Conservation (phyloP, 2,113 vertebrate species). For the Hystrix brachyura region DNA sequence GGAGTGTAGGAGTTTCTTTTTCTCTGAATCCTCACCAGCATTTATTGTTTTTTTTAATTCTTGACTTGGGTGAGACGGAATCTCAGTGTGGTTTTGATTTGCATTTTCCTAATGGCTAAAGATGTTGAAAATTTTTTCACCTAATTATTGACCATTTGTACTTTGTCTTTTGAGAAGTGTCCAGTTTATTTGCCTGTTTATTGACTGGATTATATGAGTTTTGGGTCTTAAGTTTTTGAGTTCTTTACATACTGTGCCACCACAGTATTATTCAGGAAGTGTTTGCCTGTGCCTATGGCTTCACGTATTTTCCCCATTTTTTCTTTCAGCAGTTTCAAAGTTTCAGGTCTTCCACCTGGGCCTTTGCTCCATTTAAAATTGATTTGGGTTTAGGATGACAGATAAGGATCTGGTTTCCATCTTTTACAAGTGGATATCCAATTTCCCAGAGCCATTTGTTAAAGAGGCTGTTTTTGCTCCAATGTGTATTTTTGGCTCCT, state of each 20-base stretch:
- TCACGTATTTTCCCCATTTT: background rate
- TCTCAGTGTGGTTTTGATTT: background rate
- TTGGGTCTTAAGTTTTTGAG: background rate
- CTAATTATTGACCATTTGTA: background rate
- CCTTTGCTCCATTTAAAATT: background rate
- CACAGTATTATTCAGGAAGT: background rate
- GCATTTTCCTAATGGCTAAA: background rate
- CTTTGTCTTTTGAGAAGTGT: background rate
- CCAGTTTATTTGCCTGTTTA: background rate
- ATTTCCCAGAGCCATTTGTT: background rate
- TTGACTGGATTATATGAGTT: background rate
- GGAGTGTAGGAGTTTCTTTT: background rate
- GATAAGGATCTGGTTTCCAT: background rate
- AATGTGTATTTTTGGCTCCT: background rate
- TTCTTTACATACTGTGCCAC: background rate
- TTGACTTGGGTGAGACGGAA: background rate
- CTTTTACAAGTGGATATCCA: background rate
- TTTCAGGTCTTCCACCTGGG: background rate
- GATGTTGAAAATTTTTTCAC: background rate
- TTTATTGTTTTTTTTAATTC: background rate
- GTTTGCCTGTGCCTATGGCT: background rate
- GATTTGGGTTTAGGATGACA: background rate
- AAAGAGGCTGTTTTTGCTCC: background rate
- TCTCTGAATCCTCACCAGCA: background rate
- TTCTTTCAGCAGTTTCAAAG: background rate